Evolutionary conservation across 2,888 invertebrate genomes (phyloP), one percentile per base, ranked within the genome.

Genomic region (Leucozona laternaria): DNA sequence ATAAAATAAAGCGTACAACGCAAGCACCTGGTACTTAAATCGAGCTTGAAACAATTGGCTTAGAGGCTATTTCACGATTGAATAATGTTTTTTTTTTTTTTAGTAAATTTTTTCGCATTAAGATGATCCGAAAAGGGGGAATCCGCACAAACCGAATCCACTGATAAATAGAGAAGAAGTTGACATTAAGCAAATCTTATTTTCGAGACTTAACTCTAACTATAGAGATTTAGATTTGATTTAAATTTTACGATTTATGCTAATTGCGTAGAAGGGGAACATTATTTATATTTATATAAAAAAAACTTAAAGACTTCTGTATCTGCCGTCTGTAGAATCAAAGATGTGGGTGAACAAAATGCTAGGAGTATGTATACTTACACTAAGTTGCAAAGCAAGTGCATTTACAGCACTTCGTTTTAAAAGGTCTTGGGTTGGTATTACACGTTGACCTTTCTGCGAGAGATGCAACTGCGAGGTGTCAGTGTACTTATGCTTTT

Each of bases 401-500:
- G 50, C 66, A 53, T 58, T 22, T 22, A 55, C 2, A 43, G 40
- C 43, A 68, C 15, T 37, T 45, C 17, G 62, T 70, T 57, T 62
- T 62, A 75, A 77, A 82, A 86, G 79, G 86, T 86, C 78, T 86
- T 72, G 75, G 45, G 70, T 70, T 82, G 75, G 78, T 78, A 70
- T 75, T 75, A 75, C 45, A 68, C 37, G 77, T 34, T 86, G 82
- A 86, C 86, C 82, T 86, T 82, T 86, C 10, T 72, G 68, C 25
- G 50, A 55, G 1, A 57, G 17, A 73, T 53, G 37, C 50, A 70
- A 20, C 7, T 13, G n/a, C n/a, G 55, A 73, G 50, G 85, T 81
- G 81, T 81, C 85, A 58, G 57, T 78, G 70, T 37, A 58, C 68
- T 11, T 34, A 34, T n/a, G n/a, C 22, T 31, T 31, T 7, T 22